Evolutionary conservation across 2,888 invertebrate species (phyloP), one percentile per base, ranked within the genome.

Genomic region (Cylindroiulus punctatus): DNA sequence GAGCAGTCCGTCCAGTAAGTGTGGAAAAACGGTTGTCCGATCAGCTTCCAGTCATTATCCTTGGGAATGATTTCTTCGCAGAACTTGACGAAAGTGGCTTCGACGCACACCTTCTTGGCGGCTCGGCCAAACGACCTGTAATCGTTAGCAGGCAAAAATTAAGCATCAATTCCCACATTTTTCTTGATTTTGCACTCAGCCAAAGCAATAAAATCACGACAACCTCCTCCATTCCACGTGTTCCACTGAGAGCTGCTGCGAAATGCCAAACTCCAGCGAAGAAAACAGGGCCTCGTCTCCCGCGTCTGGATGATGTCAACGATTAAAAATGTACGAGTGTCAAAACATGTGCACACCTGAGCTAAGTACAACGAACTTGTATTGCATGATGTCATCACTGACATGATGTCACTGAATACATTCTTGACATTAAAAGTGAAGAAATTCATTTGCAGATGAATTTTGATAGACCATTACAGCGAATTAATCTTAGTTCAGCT

Each of bases 1-100:
- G 94, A 94, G 93, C 98, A 98, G 91, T 98, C 98, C 32, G 96
- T 97, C 95, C 98, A 97, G 91, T 95, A 98, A 87, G 97, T 95
- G 91, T 98, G 97, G 90, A 98, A 94, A 90, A 98, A 95, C 17
- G 98, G 97, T 89, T 96, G 95, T 89, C 96, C 95, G 87, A 97
- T 92, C 84, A 98, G 93, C 91, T 95, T 94, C 90, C 94, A 94
- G 86, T 93, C 93, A 52, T 90, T 90, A 84, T 94, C 94, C 88
- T 94, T 93, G 83, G 95, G 95, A 86, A 96, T 91, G 88, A 94
- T 93, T 86, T 91, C 90, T 87, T 90, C 90, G 89, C 90, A 90
- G 89, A 91, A 92, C 1, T 91, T 91, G 17, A 91, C 90, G 90
- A 92, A 92, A 86, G 93, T 94, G 12, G 95, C 96, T 89, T 95